Evolutionary conservation across 1,140 invertebrate species (phyloP).

Genomic region (Cotesia chilonis): DNA sequence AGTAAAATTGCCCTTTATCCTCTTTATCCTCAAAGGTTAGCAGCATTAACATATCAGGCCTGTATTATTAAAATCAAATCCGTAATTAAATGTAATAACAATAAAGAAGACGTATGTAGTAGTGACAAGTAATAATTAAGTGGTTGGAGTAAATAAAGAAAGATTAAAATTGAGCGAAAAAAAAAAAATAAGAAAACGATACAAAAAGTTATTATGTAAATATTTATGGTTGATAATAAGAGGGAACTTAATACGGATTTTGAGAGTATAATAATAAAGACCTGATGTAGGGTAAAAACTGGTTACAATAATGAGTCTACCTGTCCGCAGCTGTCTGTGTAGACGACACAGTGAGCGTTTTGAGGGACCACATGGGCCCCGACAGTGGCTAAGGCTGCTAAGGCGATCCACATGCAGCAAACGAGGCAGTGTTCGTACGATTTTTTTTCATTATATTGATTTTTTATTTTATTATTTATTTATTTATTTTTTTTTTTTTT

Average conservation of each 20-base stretch:
- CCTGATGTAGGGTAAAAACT: slow-evolving; percentile 65
- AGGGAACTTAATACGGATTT: slow-evolving; percentile 15
- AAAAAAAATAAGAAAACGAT: no score
- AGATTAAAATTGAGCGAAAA: no score
- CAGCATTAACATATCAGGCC: slow-evolving; percentile 63
- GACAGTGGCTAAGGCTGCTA: slow-evolving; percentile 68
- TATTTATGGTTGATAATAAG: slow-evolving; percentile 5
- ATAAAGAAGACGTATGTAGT: neutral
- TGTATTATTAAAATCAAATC: slow-evolving; percentile 47
- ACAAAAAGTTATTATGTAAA: neutral
- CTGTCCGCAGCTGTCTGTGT: slow-evolving; percentile 95
- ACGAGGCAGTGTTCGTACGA: slow-evolving; percentile 67
- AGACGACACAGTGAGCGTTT: slow-evolving; percentile 92
- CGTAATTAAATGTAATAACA: slow-evolving; percentile 28
- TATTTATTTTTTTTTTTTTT: slow-evolving; percentile 44
- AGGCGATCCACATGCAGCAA: slow-evolving; percentile 68
- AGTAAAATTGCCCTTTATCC: slow-evolving; percentile 36
- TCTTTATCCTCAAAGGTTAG: slow-evolving; percentile 63
- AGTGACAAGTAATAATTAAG: neutral
- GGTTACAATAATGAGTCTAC: slow-evolving; percentile 76
- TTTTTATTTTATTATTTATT: slow-evolving; percentile 29
- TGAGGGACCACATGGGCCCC: slow-evolving; percentile 73
- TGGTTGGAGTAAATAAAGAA: neutral
- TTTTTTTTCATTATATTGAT: slow-evolving; percentile 45
- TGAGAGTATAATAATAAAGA: slow-evolving; percentile 52